Conservation (phyloP, 2,888 invertebrate species). For the Lagria hirta region DNA sequence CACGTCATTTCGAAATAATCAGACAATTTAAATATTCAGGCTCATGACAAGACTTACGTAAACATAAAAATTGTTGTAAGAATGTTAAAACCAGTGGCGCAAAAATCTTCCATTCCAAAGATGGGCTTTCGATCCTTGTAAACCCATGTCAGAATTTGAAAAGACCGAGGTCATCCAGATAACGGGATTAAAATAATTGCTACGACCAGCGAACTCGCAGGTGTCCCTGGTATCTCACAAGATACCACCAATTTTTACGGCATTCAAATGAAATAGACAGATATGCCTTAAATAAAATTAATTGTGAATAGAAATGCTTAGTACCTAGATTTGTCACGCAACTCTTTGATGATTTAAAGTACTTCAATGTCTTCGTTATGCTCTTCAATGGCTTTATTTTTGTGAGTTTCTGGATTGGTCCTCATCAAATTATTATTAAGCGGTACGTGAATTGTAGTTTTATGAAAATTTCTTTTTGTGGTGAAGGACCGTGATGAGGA, state of each 20-base stretch:
- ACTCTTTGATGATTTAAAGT: neutral
- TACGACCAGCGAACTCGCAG: constrained; percentile 30
- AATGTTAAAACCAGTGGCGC: constrained; percentile 14
- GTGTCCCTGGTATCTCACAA: constrained; percentile 35
- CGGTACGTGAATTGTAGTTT: constrained; percentile 7
- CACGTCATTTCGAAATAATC: too few relatives aligned
- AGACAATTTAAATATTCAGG: too few relatives aligned
- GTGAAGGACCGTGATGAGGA: constrained; percentile 23
- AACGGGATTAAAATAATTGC: constrained; percentile 38
- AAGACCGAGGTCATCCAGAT: constrained; percentile 35
- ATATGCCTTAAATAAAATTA: constrained; percentile 26
- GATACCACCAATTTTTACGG: constrained; percentile 35
- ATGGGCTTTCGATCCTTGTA: constrained; percentile 32
- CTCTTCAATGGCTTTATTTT: too few relatives aligned
- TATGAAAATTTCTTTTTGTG: constrained; percentile 15
- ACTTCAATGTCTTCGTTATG: constrained; percentile 11
- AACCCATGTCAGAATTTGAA: constrained; percentile 29
- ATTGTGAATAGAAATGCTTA: constrained; percentile 25
- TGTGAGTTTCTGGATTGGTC: constrained; percentile 1
- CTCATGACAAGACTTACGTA: too few relatives aligned
- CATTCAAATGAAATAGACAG: constrained; percentile 32
- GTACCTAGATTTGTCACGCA: constrained; percentile 7
- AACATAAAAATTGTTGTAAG: constrained; percentile 9
- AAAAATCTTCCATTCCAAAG: neutral
- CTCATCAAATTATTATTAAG: constrained; percentile 2